Evolutionary conservation across 92 coral and sea anemone species (phyloP).

Genomic region (Bergia sp.): DNA sequence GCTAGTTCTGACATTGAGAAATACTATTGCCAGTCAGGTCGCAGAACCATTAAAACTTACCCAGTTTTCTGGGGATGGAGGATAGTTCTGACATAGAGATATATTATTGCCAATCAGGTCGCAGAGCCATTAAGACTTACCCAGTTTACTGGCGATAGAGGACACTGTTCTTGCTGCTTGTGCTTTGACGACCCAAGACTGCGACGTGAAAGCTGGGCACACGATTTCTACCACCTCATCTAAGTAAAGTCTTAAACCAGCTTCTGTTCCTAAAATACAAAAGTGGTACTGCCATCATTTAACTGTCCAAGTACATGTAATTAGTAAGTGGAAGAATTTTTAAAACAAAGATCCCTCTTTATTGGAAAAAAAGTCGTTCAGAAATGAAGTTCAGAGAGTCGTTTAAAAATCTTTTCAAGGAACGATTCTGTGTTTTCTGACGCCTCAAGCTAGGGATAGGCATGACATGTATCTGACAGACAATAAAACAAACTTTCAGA

Average conservation of each 20-base stretch:
- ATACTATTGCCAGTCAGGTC: too few species aligned
- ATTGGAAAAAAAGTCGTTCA: too few species aligned
- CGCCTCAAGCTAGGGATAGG: too few species aligned
- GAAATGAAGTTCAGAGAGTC: too few species aligned
- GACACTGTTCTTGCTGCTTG: conserved; percentile 89
- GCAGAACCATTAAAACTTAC: conserved; percentile 39
- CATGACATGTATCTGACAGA: too few species aligned
- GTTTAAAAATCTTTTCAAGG: too few species aligned
- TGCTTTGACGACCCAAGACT: conserved; percentile 86
- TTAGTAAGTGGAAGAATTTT: too few species aligned
- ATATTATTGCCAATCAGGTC: too few species aligned
- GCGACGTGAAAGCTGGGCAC: conserved; percentile 81
- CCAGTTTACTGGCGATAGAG: conserved; percentile 75
- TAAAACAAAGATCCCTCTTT: background rate
- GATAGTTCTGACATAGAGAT: conserved; percentile 69
- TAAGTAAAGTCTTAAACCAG: conserved; percentile 87
- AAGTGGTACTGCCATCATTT: background rate
- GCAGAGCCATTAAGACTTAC: conserved; percentile 39
- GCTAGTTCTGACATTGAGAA: background rate
- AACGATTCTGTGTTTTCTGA: too few species aligned
- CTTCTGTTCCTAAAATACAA: conserved; percentile 73
- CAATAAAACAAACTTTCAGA: too few species aligned
- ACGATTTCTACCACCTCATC: conserved; percentile 83
- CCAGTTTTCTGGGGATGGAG: conserved; percentile 75
- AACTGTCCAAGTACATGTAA: background rate